Percentiles rank a stretch among this genome's conserved stretches.
Evolutionary conservation across 1,140 invertebrate genomes (phyloP).

Genomic region (Copidosoma floridanum): DNA sequence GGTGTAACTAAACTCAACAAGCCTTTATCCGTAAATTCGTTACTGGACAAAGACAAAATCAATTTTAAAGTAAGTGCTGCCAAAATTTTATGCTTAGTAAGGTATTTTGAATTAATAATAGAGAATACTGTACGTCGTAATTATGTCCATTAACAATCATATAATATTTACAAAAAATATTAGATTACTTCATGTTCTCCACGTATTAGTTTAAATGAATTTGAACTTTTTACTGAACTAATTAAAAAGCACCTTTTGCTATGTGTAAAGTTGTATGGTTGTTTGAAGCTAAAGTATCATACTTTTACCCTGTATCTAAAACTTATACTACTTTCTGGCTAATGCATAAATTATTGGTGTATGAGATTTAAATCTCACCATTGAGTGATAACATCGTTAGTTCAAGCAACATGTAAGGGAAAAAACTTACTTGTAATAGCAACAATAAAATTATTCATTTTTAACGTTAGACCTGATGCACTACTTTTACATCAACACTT

Average conservation of each 20-base stretch:
- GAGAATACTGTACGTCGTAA: no score
- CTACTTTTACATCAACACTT: no score
- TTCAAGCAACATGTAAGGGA: not conserved
- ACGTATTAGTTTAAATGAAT: not conserved
- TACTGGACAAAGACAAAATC: not conserved
- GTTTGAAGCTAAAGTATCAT: constrained; percentile 10
- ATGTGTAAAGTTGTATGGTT: not conserved
- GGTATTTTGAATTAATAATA: not conserved
- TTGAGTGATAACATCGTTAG: not conserved
- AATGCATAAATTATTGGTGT: not conserved
- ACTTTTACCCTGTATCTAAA: not conserved
- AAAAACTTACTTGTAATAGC: not conserved
- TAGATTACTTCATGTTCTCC: not conserved
- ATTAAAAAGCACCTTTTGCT: not conserved
- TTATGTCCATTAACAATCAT: not conserved
- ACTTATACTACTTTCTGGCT: constrained; percentile 1
- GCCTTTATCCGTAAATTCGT: not conserved
- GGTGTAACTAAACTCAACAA: not conserved
- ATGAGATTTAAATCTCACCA: not conserved
- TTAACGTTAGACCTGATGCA: no score
- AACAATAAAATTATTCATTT: no score
- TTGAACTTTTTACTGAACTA: not conserved
- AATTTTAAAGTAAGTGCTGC: not conserved
- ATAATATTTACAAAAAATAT: not conserved
- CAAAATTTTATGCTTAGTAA: not conserved